A percentile compares a stretch with the other conserved stretches of the same genome.
These are phyloP conservation scores for Champsocephalus gunnari DNA, from an alignment of 2,797 vertebrate genomes.

Conservation along the genomic window DNA sequence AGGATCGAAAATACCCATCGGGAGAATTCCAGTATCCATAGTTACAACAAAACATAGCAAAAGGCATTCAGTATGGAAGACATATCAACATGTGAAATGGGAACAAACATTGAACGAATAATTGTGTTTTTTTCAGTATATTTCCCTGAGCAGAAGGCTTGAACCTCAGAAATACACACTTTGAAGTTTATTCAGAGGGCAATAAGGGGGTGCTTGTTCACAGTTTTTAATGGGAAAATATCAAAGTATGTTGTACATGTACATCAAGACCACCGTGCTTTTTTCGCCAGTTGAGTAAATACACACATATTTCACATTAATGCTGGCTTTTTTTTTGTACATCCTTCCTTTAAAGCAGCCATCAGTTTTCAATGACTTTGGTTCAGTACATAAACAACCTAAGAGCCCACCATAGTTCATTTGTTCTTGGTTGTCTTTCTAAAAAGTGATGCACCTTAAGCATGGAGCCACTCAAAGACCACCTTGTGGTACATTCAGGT, in stretches of 20 bases:
- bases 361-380: not conserved
- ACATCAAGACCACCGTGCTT: not conserved
- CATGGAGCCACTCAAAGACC: not conserved
- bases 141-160: slow-evolving; percentile 75
- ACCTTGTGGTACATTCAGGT: not conserved
- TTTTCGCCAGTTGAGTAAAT: slow-evolving; percentile 7
- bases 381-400: not conserved
- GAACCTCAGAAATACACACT: slow-evolving; percentile 33
- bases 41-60: not conserved
- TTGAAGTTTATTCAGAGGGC: slow-evolving; percentile 26
- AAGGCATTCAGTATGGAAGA: slow-evolving; percentile 46
- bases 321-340: not conserved
- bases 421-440: not conserved
- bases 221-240: not conserved
- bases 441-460: not conserved
- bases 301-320: not conserved
- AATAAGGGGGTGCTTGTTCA: not conserved
- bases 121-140: slow-evolving; percentile 38
- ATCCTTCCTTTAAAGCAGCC: not conserved
- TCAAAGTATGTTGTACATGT: not conserved
- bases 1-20: not conserved
- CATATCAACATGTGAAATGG: slow-evolving; percentile 35
- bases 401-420: not conserved
- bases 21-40: not conserved
- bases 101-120: slow-evolving; percentile 34